Evolutionary conservation across 2,113 vertebrate genomes (phyloP).

Genomic region (Cephalopholis sonnerati): DNA sequence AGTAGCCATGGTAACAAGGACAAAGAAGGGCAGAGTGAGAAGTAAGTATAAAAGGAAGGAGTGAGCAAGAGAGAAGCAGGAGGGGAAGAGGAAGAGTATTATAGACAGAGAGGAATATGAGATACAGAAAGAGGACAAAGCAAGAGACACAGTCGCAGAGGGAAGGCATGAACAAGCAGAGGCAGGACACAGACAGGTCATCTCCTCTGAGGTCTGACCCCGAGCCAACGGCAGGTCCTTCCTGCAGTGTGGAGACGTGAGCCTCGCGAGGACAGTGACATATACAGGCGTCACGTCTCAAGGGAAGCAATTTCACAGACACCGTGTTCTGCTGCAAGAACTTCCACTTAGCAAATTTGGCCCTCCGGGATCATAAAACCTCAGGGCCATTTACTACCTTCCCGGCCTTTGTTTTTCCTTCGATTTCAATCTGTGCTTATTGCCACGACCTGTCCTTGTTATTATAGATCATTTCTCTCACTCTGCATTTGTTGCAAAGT

Average conservation of each 20-base stretch:
- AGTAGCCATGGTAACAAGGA: slow-evolving; percentile 75
- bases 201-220: slow-evolving; percentile 66
- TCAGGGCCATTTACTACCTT: slow-evolving; percentile 39
- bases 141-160: slow-evolving; percentile 17
- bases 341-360: slow-evolving; percentile 71
- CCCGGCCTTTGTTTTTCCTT: slow-evolving; percentile 37
- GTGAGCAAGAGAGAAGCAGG: slow-evolving; percentile 12
- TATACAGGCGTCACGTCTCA: slow-evolving; percentile 73
- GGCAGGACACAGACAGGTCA: slow-evolving; percentile 61
- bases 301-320: slow-evolving; percentile 75
- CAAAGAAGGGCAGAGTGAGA: slow-evolving; percentile 58
- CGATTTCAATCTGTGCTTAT: slow-evolving; percentile 45
- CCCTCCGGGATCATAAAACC: slow-evolving; percentile 51
- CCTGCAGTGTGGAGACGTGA: slow-evolving; percentile 67
- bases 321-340: slow-evolving; percentile 41
- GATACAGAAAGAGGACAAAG: slow-evolving; percentile 37
- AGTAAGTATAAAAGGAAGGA: slow-evolving; percentile 42
- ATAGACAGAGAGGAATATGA: slow-evolving; percentile 10
- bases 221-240: slow-evolving; percentile 55
- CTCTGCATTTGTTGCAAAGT: not conserved
- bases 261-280: slow-evolving; percentile 65
- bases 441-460: slow-evolving; percentile 33
- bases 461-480: slow-evolving; percentile 22
- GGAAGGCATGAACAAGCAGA: slow-evolving; percentile 26
- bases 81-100: not conserved